Evolutionary conservation across 37 sponge, comb jelly and placozoan genomes (phyloP), one percentile per base, ranked within the genome.

Genomic region (Axinella damicornis): DNA sequence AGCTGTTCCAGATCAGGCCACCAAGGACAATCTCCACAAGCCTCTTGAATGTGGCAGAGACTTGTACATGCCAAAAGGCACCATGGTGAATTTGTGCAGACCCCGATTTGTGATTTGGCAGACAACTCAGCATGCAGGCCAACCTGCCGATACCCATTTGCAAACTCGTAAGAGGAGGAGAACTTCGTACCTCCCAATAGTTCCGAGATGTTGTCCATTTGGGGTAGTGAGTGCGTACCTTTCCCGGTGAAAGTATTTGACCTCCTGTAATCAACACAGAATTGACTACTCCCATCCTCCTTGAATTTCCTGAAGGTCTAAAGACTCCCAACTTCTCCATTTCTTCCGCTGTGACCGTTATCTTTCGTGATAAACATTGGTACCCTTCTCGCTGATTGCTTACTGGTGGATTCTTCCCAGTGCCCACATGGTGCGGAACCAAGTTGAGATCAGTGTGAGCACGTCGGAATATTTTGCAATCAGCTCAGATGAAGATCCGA

Each of bases 261-360:
- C 17, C 56, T 28, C 20, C 89, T 19, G 62, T 93, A 84, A 54
- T 93, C 94, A 12, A 93, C 80, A 65, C 94, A 93, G 52, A 93
- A 67, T 21, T 89, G 19, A 37, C 53, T 58, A 22, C 57, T 55
- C 21, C 87, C 64, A 87, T 77, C 37, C 64, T 78, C 89, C 86
- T 89, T n/a, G 86, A 85, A 70, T 83, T 93, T 35, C 38, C 53
- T 38, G 85, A 88, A 5, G 74, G 85, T n/a, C n/a, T n/a, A n/a
- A 46, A 4, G 6, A 46, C 46, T 9, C 46, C 6, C 46, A 46
- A 46, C 4, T 9, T 46, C 9, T 46, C 4, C 9, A 12, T 46
- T 9, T 12, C 4, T 9, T 46, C 4, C 46, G 9, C 46, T 9
- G 9, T 46, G 9, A n/a, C n/a, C n/a, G n/a, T n/a, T n/a, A n/a